phyloP scores from a whole-genome alignment of 2,888 invertebrate genomes.

The Vanessa cardui region DNA sequence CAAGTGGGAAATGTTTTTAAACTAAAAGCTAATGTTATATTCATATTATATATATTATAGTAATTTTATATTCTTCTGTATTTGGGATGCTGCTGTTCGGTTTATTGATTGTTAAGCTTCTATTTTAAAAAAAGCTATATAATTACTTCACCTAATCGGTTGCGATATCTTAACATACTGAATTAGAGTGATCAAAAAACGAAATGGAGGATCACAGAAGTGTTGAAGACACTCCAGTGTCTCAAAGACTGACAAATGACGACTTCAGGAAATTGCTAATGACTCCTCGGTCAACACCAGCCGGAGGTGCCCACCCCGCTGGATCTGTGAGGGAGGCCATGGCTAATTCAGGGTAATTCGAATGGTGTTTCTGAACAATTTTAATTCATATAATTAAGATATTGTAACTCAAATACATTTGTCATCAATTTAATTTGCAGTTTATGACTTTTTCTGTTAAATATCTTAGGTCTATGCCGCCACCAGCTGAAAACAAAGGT shows the following conservation, averaged over 20 bases:
- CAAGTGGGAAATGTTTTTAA: no score
- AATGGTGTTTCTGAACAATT: conserved; percentile 2
- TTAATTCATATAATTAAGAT: not conserved
- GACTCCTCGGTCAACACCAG: conserved; percentile 92
- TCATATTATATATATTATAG: no score
- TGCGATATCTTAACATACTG: not conserved
- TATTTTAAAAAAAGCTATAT: not conserved
- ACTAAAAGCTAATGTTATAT: no score
- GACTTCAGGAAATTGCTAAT: conserved; percentile 97
- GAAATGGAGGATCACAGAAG: conserved; percentile 76
- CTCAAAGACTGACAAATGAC: conserved; percentile 95
- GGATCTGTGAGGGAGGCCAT: conserved; percentile 88
- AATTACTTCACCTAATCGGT: not conserved
- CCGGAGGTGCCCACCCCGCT: conserved; percentile 73
- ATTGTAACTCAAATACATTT: no score
- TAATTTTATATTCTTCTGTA: no score
- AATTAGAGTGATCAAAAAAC: not conserved
- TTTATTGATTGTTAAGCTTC: no score
- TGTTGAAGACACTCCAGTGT: conserved; percentile 85
- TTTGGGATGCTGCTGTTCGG: no score
- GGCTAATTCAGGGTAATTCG: conserved; percentile 82
- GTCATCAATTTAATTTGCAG: no score
- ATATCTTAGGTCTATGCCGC: conserved; percentile 69
- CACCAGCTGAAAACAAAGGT: conserved; percentile 87
- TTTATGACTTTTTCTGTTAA: not conserved